Evolutionary conservation across 1,140 invertebrate species (phyloP).

Genomic region (Melanaphis sacchari): DNA sequence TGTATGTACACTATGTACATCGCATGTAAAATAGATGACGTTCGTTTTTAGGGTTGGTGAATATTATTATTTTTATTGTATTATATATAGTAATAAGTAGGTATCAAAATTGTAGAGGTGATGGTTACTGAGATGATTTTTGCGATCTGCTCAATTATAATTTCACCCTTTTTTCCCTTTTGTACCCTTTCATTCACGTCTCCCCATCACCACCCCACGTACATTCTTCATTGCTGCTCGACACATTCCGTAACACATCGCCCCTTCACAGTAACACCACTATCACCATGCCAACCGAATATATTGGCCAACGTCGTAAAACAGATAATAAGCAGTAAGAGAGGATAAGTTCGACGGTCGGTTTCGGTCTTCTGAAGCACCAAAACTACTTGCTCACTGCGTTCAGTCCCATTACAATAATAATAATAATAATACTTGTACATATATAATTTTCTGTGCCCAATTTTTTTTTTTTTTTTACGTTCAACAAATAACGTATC

Average conservation of each 20-base stretch:
- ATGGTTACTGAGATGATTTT: not conserved
- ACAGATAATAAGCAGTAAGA: conserved; percentile 34
- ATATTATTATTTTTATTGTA: not conserved
- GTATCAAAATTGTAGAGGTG: not conserved
- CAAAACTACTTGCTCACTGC: not conserved
- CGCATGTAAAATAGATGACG: not conserved
- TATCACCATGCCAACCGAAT: conserved; percentile 38
- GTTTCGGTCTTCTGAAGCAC: not conserved
- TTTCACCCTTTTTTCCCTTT: conserved; percentile 37
- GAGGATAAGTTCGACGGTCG: not conserved
- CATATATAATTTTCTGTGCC: not conserved
- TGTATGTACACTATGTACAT: not conserved
- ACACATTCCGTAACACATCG: not conserved
- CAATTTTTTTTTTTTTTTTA: not conserved
- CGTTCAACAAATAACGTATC: not conserved
- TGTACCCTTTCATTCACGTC: not conserved
- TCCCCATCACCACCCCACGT: too few relatives aligned
- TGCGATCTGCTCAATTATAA: conserved; percentile 37
- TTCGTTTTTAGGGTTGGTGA: not conserved
- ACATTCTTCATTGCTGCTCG: too few relatives aligned
- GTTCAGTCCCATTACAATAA: not conserved
- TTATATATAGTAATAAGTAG: not conserved
- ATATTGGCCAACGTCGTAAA: conserved; percentile 6
- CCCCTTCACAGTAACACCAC: not conserved
- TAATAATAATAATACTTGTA: not conserved